These are phyloP conservation scores for Tipula lateralis DNA, from an alignment of 2,888 invertebrate genomes.

Conservation along the genomic window DNA sequence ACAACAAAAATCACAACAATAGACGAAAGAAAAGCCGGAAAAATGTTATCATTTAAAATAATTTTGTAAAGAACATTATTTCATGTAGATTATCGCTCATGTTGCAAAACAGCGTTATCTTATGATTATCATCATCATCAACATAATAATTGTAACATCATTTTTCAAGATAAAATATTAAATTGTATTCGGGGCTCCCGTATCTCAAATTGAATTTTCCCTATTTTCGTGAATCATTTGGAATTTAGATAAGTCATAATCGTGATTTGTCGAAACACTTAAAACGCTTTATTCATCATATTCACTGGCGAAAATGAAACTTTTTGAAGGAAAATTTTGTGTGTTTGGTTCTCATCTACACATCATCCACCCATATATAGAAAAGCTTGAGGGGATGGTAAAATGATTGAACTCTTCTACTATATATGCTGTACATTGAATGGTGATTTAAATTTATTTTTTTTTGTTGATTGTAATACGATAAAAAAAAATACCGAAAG, in stretches of 20 bases:
- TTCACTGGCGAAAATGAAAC: neutral
- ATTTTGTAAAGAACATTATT: too few species aligned
- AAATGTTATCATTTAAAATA: too few species aligned
- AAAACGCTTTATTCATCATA: neutral
- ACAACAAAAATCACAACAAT: too few species aligned
- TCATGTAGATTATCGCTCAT: too few species aligned
- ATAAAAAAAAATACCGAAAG: neutral
- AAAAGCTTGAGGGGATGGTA: neutral
- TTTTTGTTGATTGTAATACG: neutral
- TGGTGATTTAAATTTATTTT: neutral
- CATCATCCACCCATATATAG: neutral
- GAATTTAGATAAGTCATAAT: neutral
- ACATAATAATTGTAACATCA: neutral
- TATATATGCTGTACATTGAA: neutral
- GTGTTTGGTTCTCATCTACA: neutral
- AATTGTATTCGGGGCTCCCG: neutral
- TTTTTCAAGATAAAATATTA: neutral
- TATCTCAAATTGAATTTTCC: neutral
- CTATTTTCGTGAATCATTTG: neutral
- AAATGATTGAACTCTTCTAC: neutral
- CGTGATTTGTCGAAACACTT: neutral
- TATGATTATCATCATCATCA: constrained; percentile 1
- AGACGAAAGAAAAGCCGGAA: too few species aligned
- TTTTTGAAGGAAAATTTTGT: neutral
- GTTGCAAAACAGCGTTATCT: neutral